Evolutionary conservation across 2,888 invertebrate genomes (phyloP), one percentile per base, ranked within the genome.

Genomic region (Azorinus chamasolen): DNA sequence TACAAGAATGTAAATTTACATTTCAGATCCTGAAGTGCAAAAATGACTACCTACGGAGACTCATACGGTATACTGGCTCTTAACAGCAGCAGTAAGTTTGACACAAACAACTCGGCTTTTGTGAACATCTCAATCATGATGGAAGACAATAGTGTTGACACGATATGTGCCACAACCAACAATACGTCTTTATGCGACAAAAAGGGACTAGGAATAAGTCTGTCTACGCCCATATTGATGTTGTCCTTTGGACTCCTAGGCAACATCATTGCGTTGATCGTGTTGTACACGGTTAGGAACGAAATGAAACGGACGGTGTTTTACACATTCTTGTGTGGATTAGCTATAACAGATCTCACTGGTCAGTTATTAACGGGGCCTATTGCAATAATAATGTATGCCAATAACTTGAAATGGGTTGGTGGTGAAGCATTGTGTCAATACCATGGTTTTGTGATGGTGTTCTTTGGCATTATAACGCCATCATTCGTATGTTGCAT

Each of bases 371-470:
- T 90, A 37, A 92, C 92, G 14, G 88, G 92, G 2, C 88, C 89
- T 8, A 84, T 91, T 10, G 86, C 90, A 43, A 86, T 90, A 14
- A 77, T 88, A 18, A 84, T 84, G 20, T 93, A 93, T 81, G 87
- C 87, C 6, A 88, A 89, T 62, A 86, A 90, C 59, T 77, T 91
- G 3, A 62, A 83, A 51, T 93, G 92, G 92, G 85, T 90, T 8
- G 92, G 92, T 5, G 92, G 91, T 18, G 76, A 83, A 14, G 82
- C 86, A 0, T 22, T 91, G 54, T 93, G 93, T 73, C 87, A 87
- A 55, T 91, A 90, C 76, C 92, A 93, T 79, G 93, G 91, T 1
- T 93, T 92, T 79, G 83, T 89, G 48, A 93, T 93, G 93, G 90
- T 92, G 24, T 86, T 84, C 43, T 89, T 92, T 69, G 91, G 92